Evolutionary conservation across 2,113 vertebrate species (phyloP), one percentile per base, ranked within the genome.

Genomic region (Chaenogobius annularis): DNA sequence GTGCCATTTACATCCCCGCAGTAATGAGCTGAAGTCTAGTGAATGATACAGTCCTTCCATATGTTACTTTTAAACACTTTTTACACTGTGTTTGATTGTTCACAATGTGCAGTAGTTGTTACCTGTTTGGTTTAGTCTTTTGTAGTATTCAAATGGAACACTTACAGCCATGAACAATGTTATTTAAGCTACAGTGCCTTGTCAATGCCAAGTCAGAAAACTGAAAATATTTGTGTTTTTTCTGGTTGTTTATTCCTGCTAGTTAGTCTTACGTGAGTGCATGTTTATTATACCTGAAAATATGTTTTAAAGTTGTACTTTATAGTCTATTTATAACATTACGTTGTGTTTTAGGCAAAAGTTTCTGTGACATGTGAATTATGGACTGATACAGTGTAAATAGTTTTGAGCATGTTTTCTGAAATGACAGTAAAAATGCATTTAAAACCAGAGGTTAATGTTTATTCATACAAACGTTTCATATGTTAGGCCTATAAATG

Each of bases 151-250:
- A 37, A 78, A 72, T 88, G 81, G 83, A 90, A 83, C 88, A 87
- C 87, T 89, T 83, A 81, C 83, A 88, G 81, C 88, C 80, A 83
- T 88, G 86, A 88, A 87, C 83, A 87, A 88, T 81, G 65, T 61
- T 81, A 87, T 85, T 89, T 88, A 86, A 90, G 85, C 85, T 89
- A 83, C 73, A 70, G 88, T 89, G 90, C 89, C 89, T 89, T 91
- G 70, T 84, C 75, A 47, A 84, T 71, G 83, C 86, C 88, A 89
- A 89, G 82, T 89, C 80, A 82, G 76, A 87, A 61, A 80, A 74
- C 78, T 73, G 72, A 86, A 84, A 78, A 78, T 6, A 56, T 48
- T 73, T 55, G 68, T 68, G 67, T 26, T 70, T 46, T 46, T 17
- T 72, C 13, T 74, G 19, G 48, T 19, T 50, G 50, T 72, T 72